Base-by-base conservation (phyloP, 2,113 vertebrate genomes). In the Phalacrocorax pelagicus region DNA sequence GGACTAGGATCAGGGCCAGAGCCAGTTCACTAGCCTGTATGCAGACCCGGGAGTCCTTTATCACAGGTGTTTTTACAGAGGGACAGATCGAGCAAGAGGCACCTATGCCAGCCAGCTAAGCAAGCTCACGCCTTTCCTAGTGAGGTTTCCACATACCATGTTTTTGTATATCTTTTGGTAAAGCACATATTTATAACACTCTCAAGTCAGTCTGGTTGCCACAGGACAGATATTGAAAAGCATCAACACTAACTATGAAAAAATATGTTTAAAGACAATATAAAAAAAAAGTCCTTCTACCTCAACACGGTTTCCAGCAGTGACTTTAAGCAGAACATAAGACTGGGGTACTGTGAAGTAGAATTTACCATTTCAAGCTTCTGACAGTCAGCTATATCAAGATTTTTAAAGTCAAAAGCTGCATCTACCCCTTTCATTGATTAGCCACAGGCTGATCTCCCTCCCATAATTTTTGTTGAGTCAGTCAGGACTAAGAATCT, bases 21-120 rank as follows among this genome's bases (percentile, higher is more conserved):
- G 36, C 16, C 67, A 57, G 38, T 29, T 58, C 52, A 12, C 7
- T 5, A 0, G 15, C n/a, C 55, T 26, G 0, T 2, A 5, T 27
- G 49, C 24, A 8, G 32, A 66, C 57, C 61, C 75, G 51, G 29
- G 51, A 51, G 21, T 29, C 40, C 57, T 62, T 26, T 23, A 40
- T 1, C 44, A 9, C 20, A 27, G 19, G 17, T 9, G 4, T 34
- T 72, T 30, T 55, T 47, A 59, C 21, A 82, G 29, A 49, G n/a
- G 61, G n/a, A 44, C 34, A 69, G 26, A 26, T 6, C 8, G 24
- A 85, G 6, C 15, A 49, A 70, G 15, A 36, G 11, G 14, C 34
- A 52, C 15, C 73, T 75, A 32, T 44, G 27, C 24, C 15, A 81
- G 52, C 20, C 34, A 73, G 21, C 36, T 24, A 32, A 32, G 26